Evolutionary conservation across 1,140 invertebrate genomes (phyloP).

Genomic region (Trichogramma pretiosum): DNA sequence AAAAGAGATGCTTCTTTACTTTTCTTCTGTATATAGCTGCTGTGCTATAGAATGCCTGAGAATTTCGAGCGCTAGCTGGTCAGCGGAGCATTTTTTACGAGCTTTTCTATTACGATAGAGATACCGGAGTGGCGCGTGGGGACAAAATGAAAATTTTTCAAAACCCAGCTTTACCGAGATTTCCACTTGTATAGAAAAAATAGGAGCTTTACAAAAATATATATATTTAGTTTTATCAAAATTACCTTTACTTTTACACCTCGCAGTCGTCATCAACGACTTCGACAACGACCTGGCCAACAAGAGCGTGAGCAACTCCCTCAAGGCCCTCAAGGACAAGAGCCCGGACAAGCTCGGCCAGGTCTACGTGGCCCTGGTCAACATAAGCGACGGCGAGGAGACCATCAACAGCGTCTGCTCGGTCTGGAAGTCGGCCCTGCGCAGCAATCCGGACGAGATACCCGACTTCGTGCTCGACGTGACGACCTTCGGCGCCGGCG

Average conservation of each 20-base stretch:
- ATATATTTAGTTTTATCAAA: too few relatives aligned
- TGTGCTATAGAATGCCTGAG: too few relatives aligned
- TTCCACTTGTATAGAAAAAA: too few relatives aligned
- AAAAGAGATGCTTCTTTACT: too few relatives aligned
- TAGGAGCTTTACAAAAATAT: too few relatives aligned
- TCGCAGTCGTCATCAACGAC: slow-evolving; percentile 39
- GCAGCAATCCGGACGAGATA: slow-evolving; percentile 39
- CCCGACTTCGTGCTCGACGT: slow-evolving; percentile 74
- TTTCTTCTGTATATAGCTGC: too few relatives aligned
- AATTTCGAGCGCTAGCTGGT: too few relatives aligned
- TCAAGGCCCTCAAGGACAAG: slow-evolving; percentile 28
- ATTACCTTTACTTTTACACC: not conserved
- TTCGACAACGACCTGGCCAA: slow-evolving; percentile 30
- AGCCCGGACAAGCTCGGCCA: slow-evolving; percentile 29
- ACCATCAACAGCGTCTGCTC: slow-evolving; percentile 30
- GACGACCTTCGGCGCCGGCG: slow-evolving; percentile 64
- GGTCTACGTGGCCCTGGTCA: slow-evolving; percentile 27
- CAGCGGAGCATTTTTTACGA: too few relatives aligned
- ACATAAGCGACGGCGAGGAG: slow-evolving; percentile 25
- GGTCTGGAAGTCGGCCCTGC: slow-evolving; percentile 28
- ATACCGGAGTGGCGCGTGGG: too few relatives aligned
- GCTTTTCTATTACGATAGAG: too few relatives aligned
- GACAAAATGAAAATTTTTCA: too few relatives aligned
- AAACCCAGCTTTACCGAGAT: too few relatives aligned
- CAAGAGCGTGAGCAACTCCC: slow-evolving; percentile 29